phyloP scores from a whole-genome alignment of 2,888 invertebrate species.

The Oxytorus armatus region DNA sequence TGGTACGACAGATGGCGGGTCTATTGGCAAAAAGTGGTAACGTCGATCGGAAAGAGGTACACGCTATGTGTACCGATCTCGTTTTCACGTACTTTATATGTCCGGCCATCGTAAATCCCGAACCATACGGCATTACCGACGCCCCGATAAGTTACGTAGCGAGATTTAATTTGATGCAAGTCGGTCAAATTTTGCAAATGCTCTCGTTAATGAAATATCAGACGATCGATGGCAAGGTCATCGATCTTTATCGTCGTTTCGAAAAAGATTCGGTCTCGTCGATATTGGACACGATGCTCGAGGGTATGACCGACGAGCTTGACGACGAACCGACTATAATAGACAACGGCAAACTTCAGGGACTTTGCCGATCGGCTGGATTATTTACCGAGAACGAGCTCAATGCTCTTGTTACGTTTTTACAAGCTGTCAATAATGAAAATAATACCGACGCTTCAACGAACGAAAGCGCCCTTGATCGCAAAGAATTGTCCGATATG shows the following conservation, averaged over 20 bases:
- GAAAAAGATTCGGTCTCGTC: constrained; percentile 92
- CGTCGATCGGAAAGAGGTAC: constrained; percentile 86
- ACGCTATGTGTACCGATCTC: constrained; percentile 94
- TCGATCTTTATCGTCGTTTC: constrained; percentile 92
- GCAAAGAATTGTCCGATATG: constrained; percentile 84
- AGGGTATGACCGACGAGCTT: constrained; percentile 83
- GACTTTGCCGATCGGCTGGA: constrained; percentile 88
- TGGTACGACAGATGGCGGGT: constrained; percentile 93
- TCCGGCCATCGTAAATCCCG: constrained; percentile 98
- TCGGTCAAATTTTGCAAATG: constrained; percentile 97
- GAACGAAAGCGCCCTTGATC: constrained; percentile 79
- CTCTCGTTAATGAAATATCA: constrained; percentile 94
- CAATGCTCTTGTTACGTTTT: constrained; percentile 86
- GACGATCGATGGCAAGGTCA: constrained; percentile 89
- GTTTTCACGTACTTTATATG: constrained; percentile 97
- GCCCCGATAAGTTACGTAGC: constrained; percentile 96
- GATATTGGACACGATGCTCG: constrained; percentile 90
- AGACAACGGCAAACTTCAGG: constrained; percentile 85
- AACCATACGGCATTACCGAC: constrained; percentile 97
- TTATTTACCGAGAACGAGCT: constrained; percentile 90
- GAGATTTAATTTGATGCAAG: constrained; percentile 94
- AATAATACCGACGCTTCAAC: constrained; percentile 72
- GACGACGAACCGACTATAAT: constrained; percentile 85
- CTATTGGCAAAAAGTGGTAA: constrained; percentile 87
- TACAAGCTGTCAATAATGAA: constrained; percentile 84